A percentile compares a stretch with the other conserved stretches of the same genome.
These are phyloP conservation scores for Ahaetulla prasina DNA, from an alignment of 2,113 vertebrate genomes.

Conservation along the genomic window DNA sequence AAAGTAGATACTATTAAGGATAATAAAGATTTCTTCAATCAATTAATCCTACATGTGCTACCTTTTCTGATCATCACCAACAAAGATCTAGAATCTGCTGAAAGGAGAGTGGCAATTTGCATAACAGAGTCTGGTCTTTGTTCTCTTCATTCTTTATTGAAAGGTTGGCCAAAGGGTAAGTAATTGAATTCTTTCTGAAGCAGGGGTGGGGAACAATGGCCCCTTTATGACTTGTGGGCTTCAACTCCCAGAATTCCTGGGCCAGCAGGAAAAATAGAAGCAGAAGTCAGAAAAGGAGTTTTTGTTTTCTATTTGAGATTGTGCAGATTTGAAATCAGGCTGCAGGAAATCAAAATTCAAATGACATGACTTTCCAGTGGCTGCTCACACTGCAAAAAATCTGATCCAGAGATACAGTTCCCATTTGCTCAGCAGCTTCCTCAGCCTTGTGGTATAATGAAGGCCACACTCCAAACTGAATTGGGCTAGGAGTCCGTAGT, in stretches of 20 bases:
- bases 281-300: neutral
- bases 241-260: too few species aligned
- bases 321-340: neutral
- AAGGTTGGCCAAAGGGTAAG: slow-evolving; percentile 82
- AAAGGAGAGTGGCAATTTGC: slow-evolving; percentile 67
- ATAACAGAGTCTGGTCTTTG: slow-evolving; percentile 74
- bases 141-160: slow-evolving; percentile 76
- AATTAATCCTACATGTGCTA: slow-evolving; percentile 71
- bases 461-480: neutral
- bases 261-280: neutral
- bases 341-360: neutral
- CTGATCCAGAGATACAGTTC: neutral
- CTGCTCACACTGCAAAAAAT: neutral
- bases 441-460: neutral
- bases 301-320: neutral
- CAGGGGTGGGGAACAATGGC: too few species aligned
- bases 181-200: neutral
- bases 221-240: too few species aligned
- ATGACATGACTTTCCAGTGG: neutral
- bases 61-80: slow-evolving; percentile 78
- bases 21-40: slow-evolving; percentile 58
- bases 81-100: slow-evolving; percentile 59
- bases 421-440: neutral
- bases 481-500: neutral
- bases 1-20: slow-evolving; percentile 62